These are phyloP conservation scores for Spizaetus ornatus DNA, from an alignment of 2,113 vertebrate genomes.

Conservation along the genomic window DNA sequence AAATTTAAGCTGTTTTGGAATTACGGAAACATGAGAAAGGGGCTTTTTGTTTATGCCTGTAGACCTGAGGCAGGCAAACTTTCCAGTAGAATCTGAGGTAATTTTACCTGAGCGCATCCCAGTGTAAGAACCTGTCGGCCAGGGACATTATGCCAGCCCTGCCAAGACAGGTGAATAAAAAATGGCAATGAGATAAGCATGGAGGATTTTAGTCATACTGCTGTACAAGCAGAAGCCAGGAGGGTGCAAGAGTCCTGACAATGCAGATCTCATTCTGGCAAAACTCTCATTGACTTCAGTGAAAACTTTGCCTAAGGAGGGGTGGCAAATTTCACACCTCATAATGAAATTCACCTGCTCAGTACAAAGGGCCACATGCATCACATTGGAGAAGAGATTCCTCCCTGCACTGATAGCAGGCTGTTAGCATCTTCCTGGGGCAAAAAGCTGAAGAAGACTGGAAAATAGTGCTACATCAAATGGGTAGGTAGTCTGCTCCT, in stretches of 20 bases:
- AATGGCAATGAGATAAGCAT: not conserved
- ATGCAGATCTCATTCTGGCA: not conserved
- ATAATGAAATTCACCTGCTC: not conserved
- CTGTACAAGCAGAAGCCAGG: not conserved
- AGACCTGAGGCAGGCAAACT: not conserved
- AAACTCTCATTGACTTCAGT: not conserved
- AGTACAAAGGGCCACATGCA: not conserved
- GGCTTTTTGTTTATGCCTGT: not conserved
- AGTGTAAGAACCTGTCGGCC: not conserved
- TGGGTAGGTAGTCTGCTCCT: not conserved
- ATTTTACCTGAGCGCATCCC: not conserved
- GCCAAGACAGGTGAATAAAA: not conserved
- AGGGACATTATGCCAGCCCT: not conserved
- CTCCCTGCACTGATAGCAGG: not conserved
- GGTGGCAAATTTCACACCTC: not conserved
- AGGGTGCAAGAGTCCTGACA: not conserved
- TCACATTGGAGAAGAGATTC: not conserved
- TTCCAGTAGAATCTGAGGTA: not conserved
- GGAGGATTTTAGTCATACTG: not conserved
- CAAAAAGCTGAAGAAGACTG: not conserved
- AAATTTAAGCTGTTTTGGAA: not conserved
- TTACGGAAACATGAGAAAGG: not conserved
- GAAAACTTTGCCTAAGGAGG: not conserved
- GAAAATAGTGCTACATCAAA: not conserved
- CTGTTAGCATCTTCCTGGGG: not conserved